Evolutionary conservation across 2,113 vertebrate species (phyloP), one percentile per base, ranked within the genome.

Genomic region (Menura novaehollandiae): DNA sequence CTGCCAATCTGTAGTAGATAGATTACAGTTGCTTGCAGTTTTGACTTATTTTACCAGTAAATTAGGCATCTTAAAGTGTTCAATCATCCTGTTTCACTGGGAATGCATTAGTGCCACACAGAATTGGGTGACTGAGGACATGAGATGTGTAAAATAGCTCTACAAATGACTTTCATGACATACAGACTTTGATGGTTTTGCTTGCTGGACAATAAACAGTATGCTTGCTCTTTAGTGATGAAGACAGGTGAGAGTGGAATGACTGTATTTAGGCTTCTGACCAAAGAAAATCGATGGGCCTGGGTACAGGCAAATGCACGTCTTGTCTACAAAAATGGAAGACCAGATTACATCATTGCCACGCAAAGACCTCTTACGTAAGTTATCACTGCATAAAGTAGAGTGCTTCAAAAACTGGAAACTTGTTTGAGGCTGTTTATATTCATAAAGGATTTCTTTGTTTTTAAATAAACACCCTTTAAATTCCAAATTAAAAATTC

Each of bases 171-270:
- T 71, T 58, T 74, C 6, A 33, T 37, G 39, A 47, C 24, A 30
- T 84, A 14, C 14, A 67, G 9, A 7, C 74, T 66, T 95, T 79
- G 4, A 2, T 59, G 24, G 17, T 59, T 83, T 69, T 79, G 2
- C 84, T 93, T 41, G 23, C 37, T 85, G 35, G 55, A 30, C 27
- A 62, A 26, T 95, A 92, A 94, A 63, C 6, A 5, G 2, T 84
- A 10, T 90, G 19, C 66, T 96, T 94, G 8, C 20, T 73, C 35
- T 85, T 89, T 89, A 99, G 99, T 99, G 98, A 99, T 99, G 74
- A 99, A 98, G 95, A 99, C 98, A 9, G 98, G 99, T 95, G 98
- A 99, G 86, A 99, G 98, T 93, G 98, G 98, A 76, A 97, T 99
- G 98, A 98, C 98, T 37, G 97, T 98, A n/a, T 99, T 99, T 96